Percentiles rank a stretch among this genome's conserved stretches.
These are phyloP conservation scores for Hypocryptadius cinnamomeus DNA, from an alignment of 2,113 vertebrate species.

Conservation along the genomic window DNA sequence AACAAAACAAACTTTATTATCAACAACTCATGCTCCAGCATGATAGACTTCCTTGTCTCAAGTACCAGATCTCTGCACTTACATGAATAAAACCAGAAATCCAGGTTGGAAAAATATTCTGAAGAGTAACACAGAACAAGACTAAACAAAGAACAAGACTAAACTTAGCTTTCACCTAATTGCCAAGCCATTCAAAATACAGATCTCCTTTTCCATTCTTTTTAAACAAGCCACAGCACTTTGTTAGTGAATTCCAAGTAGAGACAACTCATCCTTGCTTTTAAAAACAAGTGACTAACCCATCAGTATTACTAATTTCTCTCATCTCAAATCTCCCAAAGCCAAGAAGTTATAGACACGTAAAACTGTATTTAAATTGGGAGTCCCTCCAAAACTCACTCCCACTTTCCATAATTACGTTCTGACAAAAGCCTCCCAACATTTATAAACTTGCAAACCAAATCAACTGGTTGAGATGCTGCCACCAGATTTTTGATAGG, in stretches of 20 bases:
- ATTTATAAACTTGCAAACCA: background rate
- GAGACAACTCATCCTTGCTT: background rate
- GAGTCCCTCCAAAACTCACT: background rate
- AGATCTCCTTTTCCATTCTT: background rate
- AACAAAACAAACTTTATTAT: background rate
- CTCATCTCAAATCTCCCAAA: background rate
- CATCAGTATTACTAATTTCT: background rate
- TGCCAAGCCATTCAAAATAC: background rate
- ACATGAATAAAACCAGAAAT: background rate
- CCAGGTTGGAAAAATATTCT: background rate
- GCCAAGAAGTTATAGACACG: accelerated
- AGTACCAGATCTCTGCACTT: background rate
- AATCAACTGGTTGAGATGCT: background rate
- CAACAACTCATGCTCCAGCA: background rate
- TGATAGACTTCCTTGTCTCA: background rate
- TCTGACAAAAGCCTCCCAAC: background rate
- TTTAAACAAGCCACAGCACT: background rate
- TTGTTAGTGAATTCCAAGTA: background rate
- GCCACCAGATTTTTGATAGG: background rate
- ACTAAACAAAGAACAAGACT: background rate
- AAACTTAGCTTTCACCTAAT: background rate
- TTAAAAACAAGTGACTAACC: background rate
- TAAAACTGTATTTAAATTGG: background rate
- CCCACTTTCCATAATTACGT: background rate
- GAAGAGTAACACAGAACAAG: background rate